phyloP scores from a whole-genome alignment of 2,888 invertebrate genomes.

The Caenorhabditis sp. region DNA sequence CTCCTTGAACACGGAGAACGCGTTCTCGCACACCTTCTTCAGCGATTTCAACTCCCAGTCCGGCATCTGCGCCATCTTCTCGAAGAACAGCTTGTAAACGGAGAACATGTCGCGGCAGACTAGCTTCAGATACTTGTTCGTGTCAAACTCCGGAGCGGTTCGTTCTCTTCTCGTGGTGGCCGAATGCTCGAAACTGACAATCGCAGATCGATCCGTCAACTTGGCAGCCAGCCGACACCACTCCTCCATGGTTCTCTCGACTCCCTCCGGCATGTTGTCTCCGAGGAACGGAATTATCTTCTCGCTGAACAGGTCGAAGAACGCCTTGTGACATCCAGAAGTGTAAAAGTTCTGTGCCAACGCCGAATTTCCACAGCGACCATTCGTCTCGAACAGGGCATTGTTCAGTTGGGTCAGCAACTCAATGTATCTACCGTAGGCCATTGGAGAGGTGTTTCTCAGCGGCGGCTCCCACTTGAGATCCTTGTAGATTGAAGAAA shows the following conservation, averaged over 20 bases:
- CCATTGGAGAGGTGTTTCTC: constrained; percentile 52
- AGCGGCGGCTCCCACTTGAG: constrained; percentile 57
- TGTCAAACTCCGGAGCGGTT: constrained; percentile 38
- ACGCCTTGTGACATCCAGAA: constrained; percentile 76
- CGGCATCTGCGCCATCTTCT: constrained; percentile 55
- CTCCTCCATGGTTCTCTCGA: constrained; percentile 57
- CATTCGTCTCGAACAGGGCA: constrained; percentile 69
- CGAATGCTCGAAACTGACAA: constrained; percentile 18
- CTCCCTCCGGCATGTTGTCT: constrained; percentile 45
- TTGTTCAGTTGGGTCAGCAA: constrained; percentile 61
- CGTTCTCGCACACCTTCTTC: constrained; percentile 62
- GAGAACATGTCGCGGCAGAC: constrained; percentile 59
- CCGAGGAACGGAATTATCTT: constrained; percentile 70
- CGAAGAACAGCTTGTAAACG: constrained; percentile 62
- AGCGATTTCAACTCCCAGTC: constrained; percentile 54
- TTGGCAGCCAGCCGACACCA: constrained; percentile 69
- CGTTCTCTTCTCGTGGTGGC: constrained; percentile 3
- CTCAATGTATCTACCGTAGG: constrained; percentile 56
- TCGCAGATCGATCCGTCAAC: constrained; percentile 45
- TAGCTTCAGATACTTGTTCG: constrained; percentile 58
- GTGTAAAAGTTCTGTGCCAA: constrained; percentile 73
- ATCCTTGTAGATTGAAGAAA: constrained; percentile 66
- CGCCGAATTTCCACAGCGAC: constrained; percentile 32
- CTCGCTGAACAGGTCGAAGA: constrained; percentile 73
- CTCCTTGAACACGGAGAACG: constrained; percentile 70